Base-by-base conservation (phyloP, 2,888 invertebrate species). In the Drosophila vallismaia region DNA sequence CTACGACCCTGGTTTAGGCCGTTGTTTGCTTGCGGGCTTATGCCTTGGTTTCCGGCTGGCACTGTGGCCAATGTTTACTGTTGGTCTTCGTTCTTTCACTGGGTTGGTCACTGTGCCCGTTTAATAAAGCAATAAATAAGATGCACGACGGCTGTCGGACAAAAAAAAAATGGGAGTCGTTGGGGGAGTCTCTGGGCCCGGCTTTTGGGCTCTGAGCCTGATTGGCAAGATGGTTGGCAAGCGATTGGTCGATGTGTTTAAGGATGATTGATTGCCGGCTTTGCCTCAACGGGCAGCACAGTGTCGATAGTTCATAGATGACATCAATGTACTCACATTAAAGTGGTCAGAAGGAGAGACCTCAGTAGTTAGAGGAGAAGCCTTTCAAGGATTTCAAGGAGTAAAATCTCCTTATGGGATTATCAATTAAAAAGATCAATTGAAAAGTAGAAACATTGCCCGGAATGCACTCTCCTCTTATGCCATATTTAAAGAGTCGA, bases 51-150 rank as follows among this genome's bases (percentile, higher is more conserved):
- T 63, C 46, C 52, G 54, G 36, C 50, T 45, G 56, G 53, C 49
- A 45, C 57, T 57, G 45, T 36, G 24, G 9, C 51, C 26, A 29
- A n/a, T 44, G 51, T 42, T 48, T n/a, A 45, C 51, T 36, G 52
- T 36, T 5, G n/a, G 1, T 28, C 28, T 36, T 36, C 19, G 9
- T n/a, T n/a, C 6, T 10, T 10, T 45, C 40, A 45, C 9, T 3
- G 40, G 40, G 42, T 14, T 57, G 19, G 26, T 42, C 51, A 29
- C 8, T 53, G 14, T 60, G 12, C n/a, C 63, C 36, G 59, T 60
- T 75, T 75, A 72, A 75, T 75, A 75, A 75, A 69, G 75, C 75
- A 59, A 75, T 75, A 75, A 72, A 69, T 75, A 73, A 69, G 74
- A 57, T 62, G 62, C 68, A 42, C 45, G 54, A 67, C 40, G 45